Conservation (phyloP, 2,113 vertebrate genomes). For the Empidonax traillii region DNA sequence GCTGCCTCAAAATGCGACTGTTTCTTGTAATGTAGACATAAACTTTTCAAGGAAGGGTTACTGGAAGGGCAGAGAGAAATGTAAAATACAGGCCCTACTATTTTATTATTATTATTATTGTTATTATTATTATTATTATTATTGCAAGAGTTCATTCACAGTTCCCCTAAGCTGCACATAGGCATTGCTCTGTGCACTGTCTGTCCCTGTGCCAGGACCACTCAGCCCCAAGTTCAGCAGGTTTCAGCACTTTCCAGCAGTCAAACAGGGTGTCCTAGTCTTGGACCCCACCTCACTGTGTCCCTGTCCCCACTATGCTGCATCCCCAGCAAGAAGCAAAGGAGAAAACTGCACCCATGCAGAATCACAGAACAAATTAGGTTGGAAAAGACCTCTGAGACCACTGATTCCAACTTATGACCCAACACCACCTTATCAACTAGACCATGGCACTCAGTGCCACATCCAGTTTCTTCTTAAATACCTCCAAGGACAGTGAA, state of each 20-base stretch:
- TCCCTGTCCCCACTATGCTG: not conserved
- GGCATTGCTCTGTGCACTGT: not conserved
- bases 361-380: too few species aligned
- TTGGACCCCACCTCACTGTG: fast-evolving
- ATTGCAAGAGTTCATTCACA: constrained; percentile 17
- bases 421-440: too few species aligned
- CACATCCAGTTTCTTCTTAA: too few species aligned
- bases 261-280: not conserved
- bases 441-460: too few species aligned
- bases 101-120: not conserved
- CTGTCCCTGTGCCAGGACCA: not conserved
- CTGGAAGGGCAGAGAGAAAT: constrained; percentile 35
- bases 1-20: not conserved
- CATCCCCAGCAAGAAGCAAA: not conserved
- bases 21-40: constrained; percentile 13
- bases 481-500: too few species aligned
- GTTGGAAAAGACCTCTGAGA: too few species aligned
- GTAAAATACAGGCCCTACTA: not conserved
- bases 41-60: constrained; percentile 33
- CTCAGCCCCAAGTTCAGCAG: not conserved
- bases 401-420: too few species aligned
- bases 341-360: not conserved
- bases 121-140: not conserved
- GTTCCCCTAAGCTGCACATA: not conserved
- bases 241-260: not conserved